Evolutionary conservation across 2,888 invertebrate genomes (phyloP), one percentile per base, ranked within the genome.

Genomic region (Ashinkailepas kermadecensis): DNA sequence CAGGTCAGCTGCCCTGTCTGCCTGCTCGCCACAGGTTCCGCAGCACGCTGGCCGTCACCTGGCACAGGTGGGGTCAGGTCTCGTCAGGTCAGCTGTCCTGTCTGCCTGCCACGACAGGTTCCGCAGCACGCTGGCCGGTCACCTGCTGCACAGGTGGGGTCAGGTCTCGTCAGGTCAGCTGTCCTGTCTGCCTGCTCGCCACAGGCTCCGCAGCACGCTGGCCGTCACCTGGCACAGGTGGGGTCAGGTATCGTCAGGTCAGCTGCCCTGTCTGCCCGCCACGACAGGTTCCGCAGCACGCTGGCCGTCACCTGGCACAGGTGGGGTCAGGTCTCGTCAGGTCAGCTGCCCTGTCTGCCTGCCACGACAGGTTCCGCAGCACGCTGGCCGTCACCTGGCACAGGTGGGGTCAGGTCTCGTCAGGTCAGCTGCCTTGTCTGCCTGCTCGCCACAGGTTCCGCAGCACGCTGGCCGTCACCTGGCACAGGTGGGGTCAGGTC

Each of bases 61-160:
- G 86, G 3, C 25, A 13, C 59, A 23, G 65, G 15, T 15, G 59
- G 59, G 12, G 59, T 11, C 59, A 39, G 39, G 39, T 39, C 39
- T 39, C 39, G 4, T 39, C 39, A 39, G 39, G 39, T 39, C 39
- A 39, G 39, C 39, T 39, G 39, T 4, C 39, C n/a, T n/a, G 87
- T 99, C 99, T 0, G 99, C 98, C 85, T 97, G 91, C 99, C 99
- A 99, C 0, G 97, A 97, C 11, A 99, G 89, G 88, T 99, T 99
- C 83, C 99, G 91, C 70, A 99, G 88, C 10, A 99, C 97, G 86
- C 96, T 96, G 13, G 98, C 99, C 15, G 97, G n/a, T 97, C 11
- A 97, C 98, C 92, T 93, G 86, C n/a, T n/a, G 3, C 25, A 13
- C 59, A 23, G 65, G 15, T 15, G 59, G 59, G 12, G 59, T 11